These are phyloP conservation scores for Eupsilia transversa DNA, from an alignment of 2,888 invertebrate genomes.

Conservation along the genomic window DNA sequence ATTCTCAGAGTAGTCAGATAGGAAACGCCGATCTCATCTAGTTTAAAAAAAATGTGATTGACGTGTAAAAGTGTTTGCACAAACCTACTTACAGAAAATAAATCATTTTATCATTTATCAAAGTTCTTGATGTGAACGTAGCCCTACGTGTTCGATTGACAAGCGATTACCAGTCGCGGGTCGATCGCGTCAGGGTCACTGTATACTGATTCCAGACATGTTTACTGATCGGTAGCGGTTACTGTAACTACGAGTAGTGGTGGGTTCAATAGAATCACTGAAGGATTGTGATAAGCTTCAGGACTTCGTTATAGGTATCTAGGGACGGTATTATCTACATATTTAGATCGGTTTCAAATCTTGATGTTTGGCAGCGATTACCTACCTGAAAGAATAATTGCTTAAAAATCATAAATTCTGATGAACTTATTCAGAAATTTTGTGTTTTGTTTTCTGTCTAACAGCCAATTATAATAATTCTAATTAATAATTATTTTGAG, in stretches of 20 bases:
- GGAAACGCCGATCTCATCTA: too few species aligned
- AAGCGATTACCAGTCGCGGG: constrained; percentile 28
- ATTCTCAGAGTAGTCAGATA: too few species aligned
- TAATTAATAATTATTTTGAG: background rate
- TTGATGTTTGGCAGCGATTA: background rate
- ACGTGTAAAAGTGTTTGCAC: too few species aligned
- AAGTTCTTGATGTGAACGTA: background rate
- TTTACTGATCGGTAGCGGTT: background rate
- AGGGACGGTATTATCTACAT: background rate
- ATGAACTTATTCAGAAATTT: background rate
- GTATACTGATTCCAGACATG: background rate
- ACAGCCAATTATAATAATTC: too few species aligned
- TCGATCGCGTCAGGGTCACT: constrained; percentile 41
- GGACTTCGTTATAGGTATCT: background rate
- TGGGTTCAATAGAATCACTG: background rate
- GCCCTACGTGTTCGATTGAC: constrained; percentile 34
- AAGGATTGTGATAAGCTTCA: background rate
- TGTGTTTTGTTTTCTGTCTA: background rate
- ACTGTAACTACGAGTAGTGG: background rate
- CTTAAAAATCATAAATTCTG: background rate
- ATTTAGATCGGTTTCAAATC: background rate
- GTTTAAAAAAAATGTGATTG: too few species aligned
- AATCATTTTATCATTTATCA: too few species aligned
- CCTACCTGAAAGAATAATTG: background rate
- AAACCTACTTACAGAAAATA: too few species aligned